phyloP scores from a whole-genome alignment of 2,113 vertebrate species.

The Phalacrocorax aristotelis region DNA sequence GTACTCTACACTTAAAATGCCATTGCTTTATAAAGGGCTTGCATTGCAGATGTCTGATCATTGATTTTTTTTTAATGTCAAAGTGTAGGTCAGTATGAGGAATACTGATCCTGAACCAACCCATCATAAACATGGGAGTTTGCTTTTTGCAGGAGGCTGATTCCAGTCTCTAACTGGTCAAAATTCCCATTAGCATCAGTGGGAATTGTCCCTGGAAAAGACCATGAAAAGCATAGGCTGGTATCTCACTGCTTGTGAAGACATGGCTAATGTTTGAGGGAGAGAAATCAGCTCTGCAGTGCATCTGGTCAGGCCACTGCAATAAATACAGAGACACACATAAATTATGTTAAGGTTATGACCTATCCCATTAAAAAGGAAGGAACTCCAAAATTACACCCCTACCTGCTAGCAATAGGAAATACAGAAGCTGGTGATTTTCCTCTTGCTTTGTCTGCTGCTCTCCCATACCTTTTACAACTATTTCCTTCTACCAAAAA shows the following conservation, averaged over 20 bases:
- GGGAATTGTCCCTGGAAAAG: neutral
- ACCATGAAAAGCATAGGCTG: neutral
- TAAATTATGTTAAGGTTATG: neutral
- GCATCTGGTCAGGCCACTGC: neutral
- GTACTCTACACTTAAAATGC: neutral
- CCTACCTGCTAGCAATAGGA: conserved; percentile 49
- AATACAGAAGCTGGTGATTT: neutral
- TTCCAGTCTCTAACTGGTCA: neutral
- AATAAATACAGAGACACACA: conserved; percentile 10
- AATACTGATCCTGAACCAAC: neutral
- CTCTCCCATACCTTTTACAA: neutral
- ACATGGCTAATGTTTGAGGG: neutral
- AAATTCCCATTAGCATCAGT: neutral
- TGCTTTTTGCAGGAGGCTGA: neutral
- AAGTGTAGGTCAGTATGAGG: neutral
- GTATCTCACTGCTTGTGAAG: neutral
- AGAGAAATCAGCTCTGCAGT: neutral
- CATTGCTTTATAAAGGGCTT: neutral
- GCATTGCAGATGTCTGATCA: neutral
- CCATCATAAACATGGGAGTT: neutral
- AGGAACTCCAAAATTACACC: conserved; percentile 49
- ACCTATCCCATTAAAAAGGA: conserved; percentile 36
- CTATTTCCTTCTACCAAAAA: neutral
- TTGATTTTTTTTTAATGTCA: neutral
- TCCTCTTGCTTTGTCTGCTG: neutral